Evolutionary conservation across 1,140 invertebrate species (phyloP).

Genomic region (Tigriopus japonicus): DNA sequence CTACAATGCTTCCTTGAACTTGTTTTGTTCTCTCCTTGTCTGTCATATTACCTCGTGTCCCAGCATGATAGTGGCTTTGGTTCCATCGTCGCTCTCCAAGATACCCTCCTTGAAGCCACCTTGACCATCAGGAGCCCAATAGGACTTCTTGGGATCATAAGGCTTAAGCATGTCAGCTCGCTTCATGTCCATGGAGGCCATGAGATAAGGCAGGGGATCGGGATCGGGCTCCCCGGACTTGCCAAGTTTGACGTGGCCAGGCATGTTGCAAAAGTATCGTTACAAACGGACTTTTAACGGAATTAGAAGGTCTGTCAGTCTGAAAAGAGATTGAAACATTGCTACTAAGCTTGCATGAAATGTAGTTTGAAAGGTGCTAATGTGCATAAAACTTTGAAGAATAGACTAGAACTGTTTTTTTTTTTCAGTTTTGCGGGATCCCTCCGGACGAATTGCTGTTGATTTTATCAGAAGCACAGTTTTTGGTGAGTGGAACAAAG

Average conservation of each 20-base stretch:
- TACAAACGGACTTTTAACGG: no score
- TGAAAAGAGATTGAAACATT: no score
- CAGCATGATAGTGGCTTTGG: conserved; percentile 3
- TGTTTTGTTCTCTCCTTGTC: not conserved
- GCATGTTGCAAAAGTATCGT: not conserved
- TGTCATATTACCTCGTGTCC: conserved; percentile 5
- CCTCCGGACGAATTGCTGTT: no score
- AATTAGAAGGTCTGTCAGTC: no score
- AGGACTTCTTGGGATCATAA: conserved; percentile 13
- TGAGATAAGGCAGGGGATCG: conserved; percentile 6
- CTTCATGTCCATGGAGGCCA: conserved; percentile 12
- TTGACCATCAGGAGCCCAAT: conserved; percentile 11
- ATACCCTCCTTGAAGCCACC: conserved; percentile 6
- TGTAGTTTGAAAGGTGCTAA: no score
- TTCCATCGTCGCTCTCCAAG: conserved; percentile 1
- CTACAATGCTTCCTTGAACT: not conserved
- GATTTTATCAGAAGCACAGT: no score
- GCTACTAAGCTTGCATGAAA: no score
- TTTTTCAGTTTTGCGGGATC: no score
- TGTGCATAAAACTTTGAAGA: no score
- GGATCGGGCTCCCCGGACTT: conserved; percentile 9
- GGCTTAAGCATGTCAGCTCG: conserved; percentile 43
- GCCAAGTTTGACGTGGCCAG: conserved; percentile 1
- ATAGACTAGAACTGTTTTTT: no score
- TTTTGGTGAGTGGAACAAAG: no score